Conservation (phyloP, 1,140 invertebrate genomes). For the Macrosteles quadrilineatus region DNA sequence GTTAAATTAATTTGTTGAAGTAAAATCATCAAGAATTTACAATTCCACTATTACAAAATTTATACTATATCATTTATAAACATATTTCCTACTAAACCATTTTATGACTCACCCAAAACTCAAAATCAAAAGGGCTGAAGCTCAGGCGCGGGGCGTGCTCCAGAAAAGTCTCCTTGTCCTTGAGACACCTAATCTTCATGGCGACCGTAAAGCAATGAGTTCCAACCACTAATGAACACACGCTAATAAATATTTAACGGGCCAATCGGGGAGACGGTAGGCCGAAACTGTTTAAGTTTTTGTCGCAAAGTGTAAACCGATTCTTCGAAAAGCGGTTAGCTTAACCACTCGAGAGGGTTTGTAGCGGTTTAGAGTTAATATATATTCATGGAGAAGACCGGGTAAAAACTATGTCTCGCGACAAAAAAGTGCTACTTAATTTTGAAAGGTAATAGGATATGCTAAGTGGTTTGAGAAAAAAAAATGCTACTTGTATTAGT, state of each 20-base stretch:
- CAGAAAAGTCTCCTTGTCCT: too few species aligned
- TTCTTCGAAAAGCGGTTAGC: constrained; percentile 7
- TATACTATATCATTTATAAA: too few species aligned
- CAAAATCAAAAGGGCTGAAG: constrained; percentile 3
- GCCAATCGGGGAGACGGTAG: not conserved
- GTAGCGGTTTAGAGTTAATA: constrained; percentile 7
- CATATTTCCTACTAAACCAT: too few species aligned
- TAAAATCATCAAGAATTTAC: too few species aligned
- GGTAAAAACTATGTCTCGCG: not conserved
- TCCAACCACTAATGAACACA: not conserved
- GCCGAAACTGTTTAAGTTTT: constrained; percentile 10
- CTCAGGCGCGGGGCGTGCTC: not conserved
- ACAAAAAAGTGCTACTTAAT: too few species aligned
- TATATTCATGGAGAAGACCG: not conserved
- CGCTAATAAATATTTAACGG: constrained; percentile 20
- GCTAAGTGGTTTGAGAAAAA: too few species aligned
- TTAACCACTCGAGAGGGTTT: constrained; percentile 13
- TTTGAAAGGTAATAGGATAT: too few species aligned
- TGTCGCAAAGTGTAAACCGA: constrained; percentile 10
- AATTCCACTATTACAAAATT: too few species aligned
- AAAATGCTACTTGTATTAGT: too few species aligned
- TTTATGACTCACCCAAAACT: constrained; percentile 17
- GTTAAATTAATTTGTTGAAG: too few species aligned
- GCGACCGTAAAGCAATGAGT: not conserved
- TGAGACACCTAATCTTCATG: not conserved